Base-by-base conservation (phyloP, 2,113 vertebrate genomes). In the Gasterosteus aculeatus region DNA sequence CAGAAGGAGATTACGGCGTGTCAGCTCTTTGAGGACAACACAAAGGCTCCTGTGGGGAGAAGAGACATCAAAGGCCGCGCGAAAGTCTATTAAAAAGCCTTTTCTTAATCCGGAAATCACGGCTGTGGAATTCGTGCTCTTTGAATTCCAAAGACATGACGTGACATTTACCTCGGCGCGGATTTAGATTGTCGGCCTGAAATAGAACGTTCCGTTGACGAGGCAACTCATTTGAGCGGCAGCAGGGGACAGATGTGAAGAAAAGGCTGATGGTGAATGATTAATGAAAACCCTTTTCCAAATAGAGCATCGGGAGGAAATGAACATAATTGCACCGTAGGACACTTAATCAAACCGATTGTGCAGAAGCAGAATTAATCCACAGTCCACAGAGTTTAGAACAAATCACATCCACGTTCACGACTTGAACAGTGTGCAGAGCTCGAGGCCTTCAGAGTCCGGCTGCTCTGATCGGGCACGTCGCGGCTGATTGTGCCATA, bases 401-500 rank as follows among this genome's bases (percentile, higher is more conserved):
- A 53, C 12, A 66, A 56, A 53, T 81, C 49, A 69, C 4, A 18
- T 69, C 81, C 57, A 35, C 57, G 35, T 65, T 71, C 59, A 68
- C 53, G 76, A 85, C 68, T 65, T 72, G 2, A 78, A 69, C 78
- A 33, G 44, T 65, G 47, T 84, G 80, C 31, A 16, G 67, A 51
- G 58, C 35, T 87, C 72, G 61, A 78, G 77, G 69, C 72, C 77
- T 75, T 85, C 56, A 64, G 53, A 87, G 76, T 18, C 54, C 29
- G 69, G 69, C 75, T 61, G 62, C 69, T 86, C 77, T 79, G 91
- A 92, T n/a, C 88, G 86, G 87, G 65, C 83, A 89, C 71, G 87
- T 85, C 84, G 22, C 72, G 78, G 76, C 66, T 88, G 78, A 84
- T 86, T 88, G 75, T 82, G 70, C 72, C 61, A 61, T 80, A 39